phyloP scores from a whole-genome alignment of 2,888 invertebrate species.

The Drosophila macrospina region DNA sequence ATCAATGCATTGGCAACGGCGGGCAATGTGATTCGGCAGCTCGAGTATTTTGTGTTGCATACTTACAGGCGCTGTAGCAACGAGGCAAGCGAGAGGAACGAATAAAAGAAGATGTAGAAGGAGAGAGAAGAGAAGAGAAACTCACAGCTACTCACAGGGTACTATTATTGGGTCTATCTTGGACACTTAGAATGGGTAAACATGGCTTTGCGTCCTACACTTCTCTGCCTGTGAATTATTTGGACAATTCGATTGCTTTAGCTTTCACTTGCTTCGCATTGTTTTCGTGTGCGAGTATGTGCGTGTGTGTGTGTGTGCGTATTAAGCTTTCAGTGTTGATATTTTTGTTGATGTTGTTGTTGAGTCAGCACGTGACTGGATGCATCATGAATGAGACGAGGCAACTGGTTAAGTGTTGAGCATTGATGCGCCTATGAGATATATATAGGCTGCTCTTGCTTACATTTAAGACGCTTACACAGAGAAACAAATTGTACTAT shows the following conservation, averaged over 20 bases:
- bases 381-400: constrained; percentile 19
- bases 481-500: background rate
- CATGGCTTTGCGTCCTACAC: background rate
- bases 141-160: background rate
- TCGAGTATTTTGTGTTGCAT: constrained; percentile 28
- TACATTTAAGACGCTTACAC: background rate
- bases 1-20: constrained; percentile 7
- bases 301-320: constrained; percentile 9
- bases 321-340: background rate
- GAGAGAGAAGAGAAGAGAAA: too few relatives aligned
- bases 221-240: background rate
- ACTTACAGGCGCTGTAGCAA: constrained; percentile 27
- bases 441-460: background rate
- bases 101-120: background rate
- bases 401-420: constrained; percentile 6
- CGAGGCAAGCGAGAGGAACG: background rate
- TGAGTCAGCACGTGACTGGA: constrained; percentile 35
- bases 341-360: constrained; percentile 9
- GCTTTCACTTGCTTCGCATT: background rate
- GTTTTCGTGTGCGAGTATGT: background rate
- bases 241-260: constrained; percentile 2
- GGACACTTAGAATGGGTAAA: constrained; percentile 9
- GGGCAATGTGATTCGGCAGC: constrained; percentile 10
- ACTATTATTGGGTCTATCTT: constrained; percentile 9
- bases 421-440: constrained; percentile 2